These are phyloP conservation scores for Acanthosepion lycidas DNA, from an alignment of 2,888 invertebrate genomes.

Conservation along the genomic window DNA sequence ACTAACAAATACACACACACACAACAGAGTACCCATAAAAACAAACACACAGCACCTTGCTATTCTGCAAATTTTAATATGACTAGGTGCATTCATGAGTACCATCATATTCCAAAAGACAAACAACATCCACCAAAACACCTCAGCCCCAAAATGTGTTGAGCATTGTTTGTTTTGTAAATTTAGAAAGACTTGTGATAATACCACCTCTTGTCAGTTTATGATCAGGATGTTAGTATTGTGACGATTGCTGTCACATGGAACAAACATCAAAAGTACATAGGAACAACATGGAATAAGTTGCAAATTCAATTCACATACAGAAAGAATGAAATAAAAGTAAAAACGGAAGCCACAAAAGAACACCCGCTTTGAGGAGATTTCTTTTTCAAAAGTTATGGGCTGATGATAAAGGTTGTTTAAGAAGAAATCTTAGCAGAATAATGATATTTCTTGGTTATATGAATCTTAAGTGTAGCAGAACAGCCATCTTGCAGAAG, in stretches of 20 bases:
- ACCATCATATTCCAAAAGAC: neutral
- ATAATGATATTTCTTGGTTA: neutral
- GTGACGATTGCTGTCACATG: neutral
- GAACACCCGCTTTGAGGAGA: too few species aligned
- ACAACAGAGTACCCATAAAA: too few species aligned
- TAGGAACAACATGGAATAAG: neutral
- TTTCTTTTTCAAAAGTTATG: too few species aligned
- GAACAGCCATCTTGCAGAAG: too few species aligned
- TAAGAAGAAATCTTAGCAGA: neutral
- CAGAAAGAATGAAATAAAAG: neutral
- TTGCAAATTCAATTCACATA: neutral
- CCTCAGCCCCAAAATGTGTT: neutral
- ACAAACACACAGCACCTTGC: neutral
- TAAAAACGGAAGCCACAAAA: neutral
- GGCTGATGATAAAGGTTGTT: neutral
- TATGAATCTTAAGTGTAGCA: too few species aligned
- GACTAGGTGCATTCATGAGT: neutral
- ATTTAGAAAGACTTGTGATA: neutral
- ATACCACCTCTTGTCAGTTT: neutral
- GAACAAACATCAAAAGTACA: conserved; percentile 24
- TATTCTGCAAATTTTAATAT: neutral
- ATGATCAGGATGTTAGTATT: neutral
- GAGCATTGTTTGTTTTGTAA: neutral
- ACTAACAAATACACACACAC: too few species aligned
- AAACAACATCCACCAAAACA: neutral